These are phyloP conservation scores for Drosophila lacteicornis DNA, from an alignment of 1,140 invertebrate species.

Conservation along the genomic window DNA sequence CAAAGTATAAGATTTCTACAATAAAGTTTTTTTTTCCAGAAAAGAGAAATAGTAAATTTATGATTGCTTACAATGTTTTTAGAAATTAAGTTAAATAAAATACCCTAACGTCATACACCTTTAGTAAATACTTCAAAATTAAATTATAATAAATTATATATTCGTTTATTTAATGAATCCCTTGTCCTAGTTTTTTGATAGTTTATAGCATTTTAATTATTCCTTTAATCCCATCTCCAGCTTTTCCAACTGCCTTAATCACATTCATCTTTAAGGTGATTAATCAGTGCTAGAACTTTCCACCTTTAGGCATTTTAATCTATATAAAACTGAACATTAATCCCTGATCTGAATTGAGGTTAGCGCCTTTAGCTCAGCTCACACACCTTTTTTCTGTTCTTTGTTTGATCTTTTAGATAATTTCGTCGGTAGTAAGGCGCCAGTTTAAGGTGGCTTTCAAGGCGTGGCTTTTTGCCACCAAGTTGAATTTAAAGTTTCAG, in stretches of 20 bases:
- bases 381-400: not conserved
- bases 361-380: slow-evolving; percentile 13
- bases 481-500: slow-evolving; percentile 7
- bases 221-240: not conserved
- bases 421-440: slow-evolving; percentile 12
- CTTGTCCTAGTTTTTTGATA: not conserved
- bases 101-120: too few species aligned
- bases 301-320: slow-evolving; percentile 27
- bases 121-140: not conserved
- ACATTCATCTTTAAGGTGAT: not conserved
- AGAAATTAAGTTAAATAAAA: too few species aligned
- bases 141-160: not conserved
- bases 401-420: slow-evolving; percentile 16
- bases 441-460: slow-evolving; percentile 15
- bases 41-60: too few species aligned
- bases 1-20: too few species aligned
- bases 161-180: not conserved
- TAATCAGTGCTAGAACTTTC: slow-evolving; percentile 45
- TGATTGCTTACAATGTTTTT: too few species aligned
- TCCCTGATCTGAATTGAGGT: not conserved
- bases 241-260: not conserved
- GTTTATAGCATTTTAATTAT: not conserved
- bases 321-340: slow-evolving; percentile 6
- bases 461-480: slow-evolving; percentile 17
- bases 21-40: too few species aligned